Evolutionary conservation across 2,797 vertebrate genomes (phyloP).

Genomic region (Remorina albescens): DNA sequence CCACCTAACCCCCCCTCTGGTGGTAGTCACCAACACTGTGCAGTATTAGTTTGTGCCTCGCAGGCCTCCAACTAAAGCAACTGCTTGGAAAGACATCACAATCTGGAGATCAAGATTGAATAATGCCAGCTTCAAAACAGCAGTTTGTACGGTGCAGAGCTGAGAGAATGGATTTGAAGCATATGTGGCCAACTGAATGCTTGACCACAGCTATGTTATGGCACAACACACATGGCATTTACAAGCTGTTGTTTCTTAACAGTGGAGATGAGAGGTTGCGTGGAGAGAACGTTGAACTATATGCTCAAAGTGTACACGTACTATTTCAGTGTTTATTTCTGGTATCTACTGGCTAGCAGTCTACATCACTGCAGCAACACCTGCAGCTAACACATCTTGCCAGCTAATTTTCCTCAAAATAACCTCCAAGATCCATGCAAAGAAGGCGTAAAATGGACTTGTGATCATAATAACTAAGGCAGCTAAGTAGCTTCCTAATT

Average conservation of each 20-base stretch:
- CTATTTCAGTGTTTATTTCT: slow-evolving; percentile 58
- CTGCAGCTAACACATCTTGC: slow-evolving; percentile 57
- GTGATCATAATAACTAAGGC: slow-evolving; percentile 46
- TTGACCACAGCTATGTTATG: slow-evolving; percentile 46
- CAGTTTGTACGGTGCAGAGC: slow-evolving; percentile 17
- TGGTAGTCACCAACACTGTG: slow-evolving; percentile 57
- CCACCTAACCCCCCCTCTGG: slow-evolving; percentile 62
- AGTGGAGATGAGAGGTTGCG: slow-evolving; percentile 15
- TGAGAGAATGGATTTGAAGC: slow-evolving; percentile 34
- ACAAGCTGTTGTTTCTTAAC: slow-evolving; percentile 23
- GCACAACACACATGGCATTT: slow-evolving; percentile 1
- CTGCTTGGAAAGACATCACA: slow-evolving; percentile 54
- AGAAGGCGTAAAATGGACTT: slow-evolving; percentile 63
- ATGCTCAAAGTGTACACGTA: slow-evolving; percentile 29
- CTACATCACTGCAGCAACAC: slow-evolving; percentile 53
- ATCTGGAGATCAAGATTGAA: slow-evolving; percentile 56
- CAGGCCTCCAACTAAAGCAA: slow-evolving; percentile 50
- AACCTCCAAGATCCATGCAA: slow-evolving; percentile 58
- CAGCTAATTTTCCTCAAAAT: slow-evolving; percentile 69
- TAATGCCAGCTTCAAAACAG: slow-evolving; percentile 36
- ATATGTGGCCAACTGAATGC: slow-evolving; percentile 31
- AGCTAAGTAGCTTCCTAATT: slow-evolving; percentile 54
- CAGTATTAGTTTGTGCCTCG: slow-evolving; percentile 49
- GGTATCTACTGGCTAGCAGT: slow-evolving; percentile 50
- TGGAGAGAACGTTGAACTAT: slow-evolving; percentile 27